phyloP scores from a whole-genome alignment of 2,113 vertebrate species.

The human region GRCh38 chr1:177579001-177579500 shows the following conservation, averaged over 20 bases:
- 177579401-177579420: not conserved
- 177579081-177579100: not conserved
- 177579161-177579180: not conserved
- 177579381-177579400: not conserved
- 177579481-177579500: not conserved
- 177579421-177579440: not conserved
- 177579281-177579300: not conserved
- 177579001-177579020: not conserved
- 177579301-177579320: not conserved
- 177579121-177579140: not conserved
- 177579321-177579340: not conserved
- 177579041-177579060: not conserved
- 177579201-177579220: not conserved
- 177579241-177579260: not conserved
- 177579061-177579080: not conserved
- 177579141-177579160: not conserved
- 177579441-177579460: not conserved
- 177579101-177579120: not conserved
- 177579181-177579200: not conserved
- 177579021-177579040: not conserved
- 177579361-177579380: not conserved
- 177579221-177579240: not conserved
- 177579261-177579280: not conserved
- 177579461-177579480: not conserved
- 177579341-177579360: not conserved